phyloP scores from a whole-genome alignment of 2,113 vertebrate species.

The Cyprinus carpio region DNA sequence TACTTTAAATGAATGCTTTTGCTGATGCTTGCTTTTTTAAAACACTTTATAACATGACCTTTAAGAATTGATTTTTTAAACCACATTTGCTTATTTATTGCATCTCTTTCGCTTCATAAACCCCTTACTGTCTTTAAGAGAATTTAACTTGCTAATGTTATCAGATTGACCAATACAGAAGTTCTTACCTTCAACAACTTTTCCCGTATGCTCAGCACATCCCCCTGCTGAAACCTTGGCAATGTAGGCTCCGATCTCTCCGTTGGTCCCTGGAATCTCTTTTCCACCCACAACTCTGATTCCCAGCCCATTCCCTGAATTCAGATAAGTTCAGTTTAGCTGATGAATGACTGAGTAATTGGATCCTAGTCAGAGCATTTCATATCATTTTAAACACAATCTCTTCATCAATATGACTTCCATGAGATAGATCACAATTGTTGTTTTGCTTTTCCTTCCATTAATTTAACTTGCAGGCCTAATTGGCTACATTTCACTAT shows the following conservation, averaged over 20 bases:
- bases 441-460: neutral
- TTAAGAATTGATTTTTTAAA: neutral
- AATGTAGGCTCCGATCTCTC: constrained; percentile 95
- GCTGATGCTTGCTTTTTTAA: neutral
- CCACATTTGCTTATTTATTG: neutral
- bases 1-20: neutral
- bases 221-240: constrained; percentile 91
- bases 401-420: neutral
- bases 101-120: neutral
- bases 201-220: constrained; percentile 87
- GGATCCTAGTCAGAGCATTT: neutral
- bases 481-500: neutral
- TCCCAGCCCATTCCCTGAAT: constrained; percentile 90
- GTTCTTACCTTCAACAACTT: constrained; percentile 89
- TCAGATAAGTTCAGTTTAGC: neutral
- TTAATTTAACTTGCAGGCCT: neutral
- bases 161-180: neutral
- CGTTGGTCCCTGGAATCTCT: constrained; percentile 87
- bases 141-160: neutral
- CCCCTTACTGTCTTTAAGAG: neutral
- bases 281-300: constrained; percentile 95
- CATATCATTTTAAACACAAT: neutral
- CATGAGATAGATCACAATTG: neutral
- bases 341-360: constrained; percentile 6
- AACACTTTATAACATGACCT: neutral